Conservation (phyloP, 1,140 invertebrate genomes). For the Cephus cinctus region DNA sequence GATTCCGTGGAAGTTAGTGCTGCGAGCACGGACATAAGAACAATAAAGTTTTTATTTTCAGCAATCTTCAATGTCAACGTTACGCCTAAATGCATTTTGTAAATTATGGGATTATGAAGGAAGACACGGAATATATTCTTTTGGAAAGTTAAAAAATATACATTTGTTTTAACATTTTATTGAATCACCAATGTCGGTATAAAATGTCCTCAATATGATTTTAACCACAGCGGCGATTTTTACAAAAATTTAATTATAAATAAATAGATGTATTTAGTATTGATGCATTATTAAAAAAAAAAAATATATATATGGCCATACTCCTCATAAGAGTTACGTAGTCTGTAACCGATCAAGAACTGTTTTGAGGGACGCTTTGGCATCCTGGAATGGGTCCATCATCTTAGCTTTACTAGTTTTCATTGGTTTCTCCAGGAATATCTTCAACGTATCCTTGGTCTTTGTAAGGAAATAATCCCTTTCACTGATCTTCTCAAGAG, state of each 20-base stretch:
- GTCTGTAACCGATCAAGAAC: conserved; percentile 28
- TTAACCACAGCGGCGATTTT: no score
- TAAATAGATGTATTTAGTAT: conserved; percentile 24
- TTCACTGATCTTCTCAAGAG: conserved; percentile 56
- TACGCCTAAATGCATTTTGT: no score
- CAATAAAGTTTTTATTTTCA: no score
- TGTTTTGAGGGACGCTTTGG: conserved; percentile 42
- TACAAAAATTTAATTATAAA: conserved; percentile 18
- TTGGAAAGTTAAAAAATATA: no score
- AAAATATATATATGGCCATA: not conserved
- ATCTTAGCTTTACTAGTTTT: conserved; percentile 31
- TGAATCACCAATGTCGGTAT: no score
- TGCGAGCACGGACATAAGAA: no score
- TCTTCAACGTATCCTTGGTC: conserved; percentile 57
- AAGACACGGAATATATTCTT: no score
- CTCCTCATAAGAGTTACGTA: conserved; percentile 24
- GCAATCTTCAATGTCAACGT: no score
- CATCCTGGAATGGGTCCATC: conserved; percentile 42
- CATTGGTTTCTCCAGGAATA: conserved; percentile 59
- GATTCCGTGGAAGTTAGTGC: no score
- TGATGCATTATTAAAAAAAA: conserved; percentile 14
- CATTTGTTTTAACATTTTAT: no score
- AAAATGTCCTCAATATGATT: no score
- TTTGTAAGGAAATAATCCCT: conserved; percentile 56
- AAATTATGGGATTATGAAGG: no score